A percentile compares a stretch with the other conserved stretches of the same genome.
These are phyloP conservation scores for Vultur gryphus DNA, from an alignment of 2,797 vertebrate species.

Conservation along the genomic window DNA sequence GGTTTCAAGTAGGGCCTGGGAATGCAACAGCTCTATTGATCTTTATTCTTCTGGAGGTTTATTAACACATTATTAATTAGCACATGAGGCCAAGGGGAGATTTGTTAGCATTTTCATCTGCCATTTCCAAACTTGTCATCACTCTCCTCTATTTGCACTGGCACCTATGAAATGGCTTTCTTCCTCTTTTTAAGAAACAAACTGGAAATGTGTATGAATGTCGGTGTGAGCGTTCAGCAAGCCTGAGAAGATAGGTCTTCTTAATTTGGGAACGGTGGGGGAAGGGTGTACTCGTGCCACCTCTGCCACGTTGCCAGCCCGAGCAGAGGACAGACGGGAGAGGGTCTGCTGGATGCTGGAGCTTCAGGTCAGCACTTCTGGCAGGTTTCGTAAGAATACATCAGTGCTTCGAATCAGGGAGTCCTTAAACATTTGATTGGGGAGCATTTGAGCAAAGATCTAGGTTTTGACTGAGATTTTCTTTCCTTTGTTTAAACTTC, in stretches of 20 bases:
- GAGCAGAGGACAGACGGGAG: neutral
- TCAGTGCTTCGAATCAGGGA: accelerated
- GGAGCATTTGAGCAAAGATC: neutral
- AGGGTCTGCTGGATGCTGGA: neutral
- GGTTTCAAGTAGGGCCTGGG: neutral
- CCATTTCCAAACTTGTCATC: neutral
- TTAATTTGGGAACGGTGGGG: neutral
- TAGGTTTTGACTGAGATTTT: neutral
- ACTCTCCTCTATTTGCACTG: neutral
- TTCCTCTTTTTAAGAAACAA: neutral
- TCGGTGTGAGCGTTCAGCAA: neutral
- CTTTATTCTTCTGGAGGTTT: neutral
- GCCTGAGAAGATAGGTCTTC: accelerated
- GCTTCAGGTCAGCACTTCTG: neutral
- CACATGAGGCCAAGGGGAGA: neutral
- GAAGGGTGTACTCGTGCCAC: accelerated
- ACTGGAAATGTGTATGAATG: accelerated
- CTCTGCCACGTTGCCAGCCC: neutral
- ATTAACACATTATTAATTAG: slow-evolving; percentile 4
- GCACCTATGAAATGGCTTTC: neutral
- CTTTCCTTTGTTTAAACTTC: slow-evolving; percentile 2
- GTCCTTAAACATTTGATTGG: accelerated
- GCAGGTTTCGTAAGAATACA: accelerated
- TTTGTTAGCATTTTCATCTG: neutral
- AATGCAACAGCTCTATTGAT: neutral